phyloP scores from a whole-genome alignment of 2,797 vertebrate species.

The Toxotes lorentzi region DNA sequence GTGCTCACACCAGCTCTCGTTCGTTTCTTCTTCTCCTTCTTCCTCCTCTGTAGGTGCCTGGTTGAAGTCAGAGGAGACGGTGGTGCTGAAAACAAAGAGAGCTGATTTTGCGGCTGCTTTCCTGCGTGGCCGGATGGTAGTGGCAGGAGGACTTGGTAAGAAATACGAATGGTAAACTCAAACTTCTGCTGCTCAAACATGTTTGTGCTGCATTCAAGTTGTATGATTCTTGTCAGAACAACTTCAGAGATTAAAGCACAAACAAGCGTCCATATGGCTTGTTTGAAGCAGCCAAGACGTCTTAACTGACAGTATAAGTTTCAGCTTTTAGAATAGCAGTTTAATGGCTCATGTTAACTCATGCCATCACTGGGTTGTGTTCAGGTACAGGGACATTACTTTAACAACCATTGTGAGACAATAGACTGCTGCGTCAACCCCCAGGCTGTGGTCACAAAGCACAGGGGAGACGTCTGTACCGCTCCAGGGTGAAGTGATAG shows the following conservation, averaged over 20 bases:
- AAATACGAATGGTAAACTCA: background rate
- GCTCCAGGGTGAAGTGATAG: background rate
- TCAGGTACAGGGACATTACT: background rate
- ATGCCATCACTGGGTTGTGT: background rate
- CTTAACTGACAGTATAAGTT: background rate
- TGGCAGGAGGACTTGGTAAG: conserved; percentile 95
- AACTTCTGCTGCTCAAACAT: background rate
- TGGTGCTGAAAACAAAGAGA: conserved; percentile 93
- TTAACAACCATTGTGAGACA: background rate
- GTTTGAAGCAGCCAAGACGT: background rate
- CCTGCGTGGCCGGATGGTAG: conserved; percentile 91
- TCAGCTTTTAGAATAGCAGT: background rate
- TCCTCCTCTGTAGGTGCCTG: conserved; percentile 86
- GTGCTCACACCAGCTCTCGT: conserved; percentile 25
- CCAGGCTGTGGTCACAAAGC: background rate
- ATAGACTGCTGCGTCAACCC: background rate
- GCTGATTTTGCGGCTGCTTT: conserved; percentile 93
- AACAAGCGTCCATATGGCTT: background rate
- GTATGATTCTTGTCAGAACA: background rate
- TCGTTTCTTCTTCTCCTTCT: conserved; percentile 16
- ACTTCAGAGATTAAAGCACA: background rate
- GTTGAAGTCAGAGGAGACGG: conserved; percentile 93
- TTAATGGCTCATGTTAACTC: background rate
- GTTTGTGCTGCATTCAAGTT: background rate
- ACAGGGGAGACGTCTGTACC: background rate